Conservation (phyloP, 2,113 vertebrate genomes). For the Oxyura jamaicensis region DNA sequence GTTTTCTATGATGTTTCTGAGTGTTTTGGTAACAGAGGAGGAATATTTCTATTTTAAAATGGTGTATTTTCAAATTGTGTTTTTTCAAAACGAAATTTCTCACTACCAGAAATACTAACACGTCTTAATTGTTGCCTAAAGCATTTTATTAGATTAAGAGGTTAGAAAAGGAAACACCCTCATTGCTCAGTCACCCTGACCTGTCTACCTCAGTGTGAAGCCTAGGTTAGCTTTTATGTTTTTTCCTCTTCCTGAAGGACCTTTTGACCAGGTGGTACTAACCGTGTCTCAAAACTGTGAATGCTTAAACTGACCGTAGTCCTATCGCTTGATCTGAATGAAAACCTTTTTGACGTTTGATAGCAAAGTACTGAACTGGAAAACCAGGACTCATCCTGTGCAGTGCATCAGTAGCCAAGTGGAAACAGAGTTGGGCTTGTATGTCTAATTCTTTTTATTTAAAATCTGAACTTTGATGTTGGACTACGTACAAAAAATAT, state of each 20-base stretch:
- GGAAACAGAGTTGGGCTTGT: background rate
- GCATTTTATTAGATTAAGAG: background rate
- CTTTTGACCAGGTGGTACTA: background rate
- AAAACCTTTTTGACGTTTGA: background rate
- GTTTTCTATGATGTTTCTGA: conserved; percentile 51
- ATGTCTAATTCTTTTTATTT: background rate
- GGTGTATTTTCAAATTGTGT: background rate
- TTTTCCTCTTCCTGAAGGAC: background rate
- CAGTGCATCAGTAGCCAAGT: background rate
- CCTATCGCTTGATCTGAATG: background rate
- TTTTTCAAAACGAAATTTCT: conserved; percentile 26
- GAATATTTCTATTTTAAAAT: conserved; percentile 32
- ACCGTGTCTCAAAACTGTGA: background rate
- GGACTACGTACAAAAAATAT: background rate
- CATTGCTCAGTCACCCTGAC: background rate
- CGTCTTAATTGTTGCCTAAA: background rate
- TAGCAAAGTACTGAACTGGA: background rate
- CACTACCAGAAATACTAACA: background rate
- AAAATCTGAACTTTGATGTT: background rate
- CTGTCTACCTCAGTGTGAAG: conserved; percentile 73
- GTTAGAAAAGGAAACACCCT: background rate
- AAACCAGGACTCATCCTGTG: background rate
- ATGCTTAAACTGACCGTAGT: background rate
- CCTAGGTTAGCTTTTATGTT: background rate
- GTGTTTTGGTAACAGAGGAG: conserved; percentile 58